Evolutionary conservation across 30 jellyfish, hydroid and myxozoan species (phyloP).

Genomic region (Sanderia malayensis): DNA sequence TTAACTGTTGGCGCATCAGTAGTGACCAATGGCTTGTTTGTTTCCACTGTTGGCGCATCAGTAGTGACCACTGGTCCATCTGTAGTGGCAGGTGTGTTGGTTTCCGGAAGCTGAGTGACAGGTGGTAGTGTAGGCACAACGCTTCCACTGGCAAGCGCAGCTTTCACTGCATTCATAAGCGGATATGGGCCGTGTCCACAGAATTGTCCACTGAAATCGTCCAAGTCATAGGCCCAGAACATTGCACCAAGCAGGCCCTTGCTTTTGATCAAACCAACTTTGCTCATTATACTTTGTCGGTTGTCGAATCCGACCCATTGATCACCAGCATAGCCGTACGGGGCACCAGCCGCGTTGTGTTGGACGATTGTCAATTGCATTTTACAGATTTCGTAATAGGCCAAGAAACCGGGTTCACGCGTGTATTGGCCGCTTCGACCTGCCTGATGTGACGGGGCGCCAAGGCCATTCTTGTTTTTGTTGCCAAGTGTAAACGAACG

Average conservation of each 20-base stretch:
- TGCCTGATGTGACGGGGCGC: slow-evolving; percentile 84
- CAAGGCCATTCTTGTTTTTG: slow-evolving; percentile 55
- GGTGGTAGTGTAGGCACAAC: not conserved
- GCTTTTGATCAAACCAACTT: not conserved
- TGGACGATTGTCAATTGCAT: not conserved
- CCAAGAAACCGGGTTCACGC: slow-evolving; percentile 70
- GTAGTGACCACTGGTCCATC: not conserved
- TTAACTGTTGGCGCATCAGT: too few species aligned
- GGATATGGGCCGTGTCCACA: not conserved
- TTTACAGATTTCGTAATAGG: slow-evolving; percentile 36
- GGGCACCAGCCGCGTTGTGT: slow-evolving; percentile 40
- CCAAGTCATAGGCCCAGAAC: slow-evolving; percentile 67
- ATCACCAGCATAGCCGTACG: slow-evolving; percentile 74
- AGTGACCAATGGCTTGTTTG: too few species aligned
- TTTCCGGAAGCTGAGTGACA: slow-evolving; percentile 7
- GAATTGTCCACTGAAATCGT: slow-evolving; percentile 76
- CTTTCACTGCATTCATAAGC: slow-evolving; percentile 1
- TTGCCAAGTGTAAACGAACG: not conserved
- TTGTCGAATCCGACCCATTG: slow-evolving; percentile 60
- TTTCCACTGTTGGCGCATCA: not conserved
- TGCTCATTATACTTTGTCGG: not conserved
- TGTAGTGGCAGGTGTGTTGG: not conserved
- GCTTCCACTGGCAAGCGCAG: not conserved
- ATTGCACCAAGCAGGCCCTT: not conserved
- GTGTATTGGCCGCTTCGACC: slow-evolving; percentile 84